phyloP scores from a whole-genome alignment of 2,113 vertebrate genomes.

The Calyptommatus sinebrachiatus region DNA sequence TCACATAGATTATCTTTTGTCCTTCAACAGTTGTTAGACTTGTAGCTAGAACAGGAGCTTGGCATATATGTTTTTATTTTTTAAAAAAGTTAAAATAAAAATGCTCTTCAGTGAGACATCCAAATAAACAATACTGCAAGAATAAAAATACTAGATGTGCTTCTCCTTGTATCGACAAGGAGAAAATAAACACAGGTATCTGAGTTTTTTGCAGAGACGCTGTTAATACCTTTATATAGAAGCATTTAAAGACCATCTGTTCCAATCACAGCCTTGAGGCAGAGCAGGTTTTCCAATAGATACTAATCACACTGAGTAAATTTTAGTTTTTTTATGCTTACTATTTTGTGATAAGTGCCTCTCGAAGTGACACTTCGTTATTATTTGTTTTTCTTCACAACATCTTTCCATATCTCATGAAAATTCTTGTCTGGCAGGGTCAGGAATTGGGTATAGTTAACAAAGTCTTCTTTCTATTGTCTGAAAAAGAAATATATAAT shows the following conservation, averaged over 20 bases:
- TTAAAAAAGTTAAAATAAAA: conserved; percentile 55
- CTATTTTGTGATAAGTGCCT: too few species aligned
- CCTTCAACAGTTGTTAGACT: conserved; percentile 75
- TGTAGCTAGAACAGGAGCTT: conserved; percentile 65
- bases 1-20: conserved; percentile 74
- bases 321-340: not conserved
- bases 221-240: not conserved
- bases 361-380: too few species aligned
- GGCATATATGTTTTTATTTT: conserved; percentile 54
- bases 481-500: too few species aligned
- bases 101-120: conserved; percentile 53
- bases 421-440: not conserved
- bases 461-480: too few species aligned
- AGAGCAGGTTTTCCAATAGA: not conserved
- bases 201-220: not conserved
- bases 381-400: not conserved
- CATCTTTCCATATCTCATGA: not conserved
- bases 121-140: conserved; percentile 50
- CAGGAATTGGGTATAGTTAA: not conserved
- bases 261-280: not conserved
- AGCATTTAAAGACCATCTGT: not conserved
- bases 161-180: conserved; percentile 48
- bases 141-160: conserved; percentile 50
- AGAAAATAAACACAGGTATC: conserved; percentile 12
- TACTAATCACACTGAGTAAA: not conserved